Evolutionary conservation across 2,888 invertebrate species (phyloP), one percentile per base, ranked within the genome.

Genomic region (Eilema depressum): DNA sequence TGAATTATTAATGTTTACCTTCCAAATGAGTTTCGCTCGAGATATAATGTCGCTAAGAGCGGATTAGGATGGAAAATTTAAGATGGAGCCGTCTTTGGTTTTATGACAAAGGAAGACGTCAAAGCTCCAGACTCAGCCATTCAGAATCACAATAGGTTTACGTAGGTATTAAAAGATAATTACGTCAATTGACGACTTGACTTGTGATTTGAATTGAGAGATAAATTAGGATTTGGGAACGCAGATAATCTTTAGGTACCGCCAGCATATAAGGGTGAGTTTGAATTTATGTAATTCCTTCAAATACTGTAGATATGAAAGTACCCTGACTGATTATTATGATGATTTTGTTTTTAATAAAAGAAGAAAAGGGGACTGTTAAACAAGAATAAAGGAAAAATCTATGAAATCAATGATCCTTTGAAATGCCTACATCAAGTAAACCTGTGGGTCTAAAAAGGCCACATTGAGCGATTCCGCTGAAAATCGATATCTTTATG

Each of bases 1-100:
- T 89, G 90, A 88, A 90, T 91, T 88, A 87, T 86, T 89, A 84
- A 91, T 89, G 82, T 80, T 84, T 78, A 77, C 75, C 70, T 75
- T 79, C 77, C 78, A 80, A 80, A 81, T 79, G 80, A 82, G 76
- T 78, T 73, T 75, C 71, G 70, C 71, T 75, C 71, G 66, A 78
- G 68, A 80, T 77, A 83, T 78, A 75, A 81, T 76, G 78, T 75
- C 70, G 73, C 69, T 72, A 77, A 80, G 74, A 71, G 73, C 67
- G 80, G 75, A 82, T 82, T 77, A 82, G 70, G 74, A 65, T 70
- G 73, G 70, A 65, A 74, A 71, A 81, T 73, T 64, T 69, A 75
- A 77, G 75, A 77, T 68, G 73, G 69, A 70, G 73, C 23, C 37
- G 62, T 63, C 63, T 70, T 75, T 23, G 59, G 74, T 76, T 81